phyloP scores from a whole-genome alignment of 2,797 vertebrate species.

The Semaprochilodus insignis region DNA sequence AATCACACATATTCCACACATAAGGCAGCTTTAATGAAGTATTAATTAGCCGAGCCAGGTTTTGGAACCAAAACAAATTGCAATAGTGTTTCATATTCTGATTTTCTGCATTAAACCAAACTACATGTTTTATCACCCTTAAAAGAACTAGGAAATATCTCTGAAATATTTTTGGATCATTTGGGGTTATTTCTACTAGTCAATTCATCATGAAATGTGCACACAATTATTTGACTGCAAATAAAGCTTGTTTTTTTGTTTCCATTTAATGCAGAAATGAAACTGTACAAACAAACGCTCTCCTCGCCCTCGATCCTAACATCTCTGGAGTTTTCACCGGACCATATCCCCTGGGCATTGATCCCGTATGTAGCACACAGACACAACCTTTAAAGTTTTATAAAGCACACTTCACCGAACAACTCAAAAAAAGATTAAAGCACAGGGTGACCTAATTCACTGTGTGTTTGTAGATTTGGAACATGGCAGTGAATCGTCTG shows the following conservation, averaged over 20 bases:
- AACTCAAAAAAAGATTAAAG: neutral
- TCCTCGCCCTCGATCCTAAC: conserved; percentile 88
- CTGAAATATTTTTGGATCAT: neutral
- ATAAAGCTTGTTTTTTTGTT: conserved; percentile 29
- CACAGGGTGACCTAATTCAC: conserved; percentile 10
- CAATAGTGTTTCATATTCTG: too few species aligned
- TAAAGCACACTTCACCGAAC: neutral
- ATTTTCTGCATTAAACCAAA: too few species aligned
- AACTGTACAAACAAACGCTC: conserved; percentile 75
- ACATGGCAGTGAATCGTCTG: conserved; percentile 93
- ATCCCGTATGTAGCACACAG: conserved; percentile 84
- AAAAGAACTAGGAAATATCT: too few species aligned
- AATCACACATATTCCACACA: too few species aligned
- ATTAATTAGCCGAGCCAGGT: too few species aligned
- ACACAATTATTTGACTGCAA: neutral
- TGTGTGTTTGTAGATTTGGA: conserved; percentile 89
- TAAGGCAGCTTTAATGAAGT: too few species aligned
- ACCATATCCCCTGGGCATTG: conserved; percentile 92
- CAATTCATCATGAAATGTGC: neutral
- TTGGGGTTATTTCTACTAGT: neutral
- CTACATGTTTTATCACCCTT: too few species aligned
- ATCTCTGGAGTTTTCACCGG: conserved; percentile 90
- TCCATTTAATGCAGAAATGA: conserved; percentile 73
- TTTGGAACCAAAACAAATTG: too few species aligned
- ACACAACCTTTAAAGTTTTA: neutral